Base-by-base conservation (phyloP, 2,113 vertebrate genomes). In the Gyps fulvus region DNA sequence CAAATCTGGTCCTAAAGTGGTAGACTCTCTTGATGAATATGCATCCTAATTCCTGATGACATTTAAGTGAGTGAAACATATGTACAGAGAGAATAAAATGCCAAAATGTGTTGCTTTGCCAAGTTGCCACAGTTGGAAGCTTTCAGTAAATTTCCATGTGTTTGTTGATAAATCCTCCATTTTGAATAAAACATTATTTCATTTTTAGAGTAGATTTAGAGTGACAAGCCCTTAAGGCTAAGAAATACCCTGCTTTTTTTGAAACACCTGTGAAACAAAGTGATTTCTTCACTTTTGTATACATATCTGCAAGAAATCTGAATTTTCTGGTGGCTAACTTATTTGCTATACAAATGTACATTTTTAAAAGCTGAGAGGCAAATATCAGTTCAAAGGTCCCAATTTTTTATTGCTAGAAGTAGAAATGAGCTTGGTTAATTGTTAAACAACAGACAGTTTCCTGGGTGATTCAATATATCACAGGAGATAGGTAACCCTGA, bases 1-100 rank as follows among this genome's bases (percentile, higher is more conserved):
- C 80, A 92, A 96, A 92, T 79, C 59, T 27, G 34, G 65, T 82
- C 57, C 70, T 84, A 11, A 54, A 89, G 61, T 72, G 58, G 87
- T 16, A 96, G 89, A 72, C 70, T 94, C 22, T 36, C 40, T 22
- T 95, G 89, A 95, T 70, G 81, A 95, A 79, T 79, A 66, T 85
- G 70, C 81, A 62, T 83, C 73, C 54, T 96, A 82, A 95, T 94
- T 85, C 81, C 77, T 81, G 76, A 20, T 87, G 94, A 94, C 93
- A 85, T 91, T 95, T 95, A 93, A 91, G 65, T 71, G 89, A 96
- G 83, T 49, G 79, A 95, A 96, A 87, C 97, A 87, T 92, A 90
- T 90, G 92, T 66, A 91, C 79, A 77, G 85, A 77, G 80, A 94
- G 81, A 95, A 89, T 70, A 77, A 95, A 93, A 90, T 74, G 90